Conservation (phyloP, 2,113 vertebrate species). For the Crotalus horridus region DNA sequence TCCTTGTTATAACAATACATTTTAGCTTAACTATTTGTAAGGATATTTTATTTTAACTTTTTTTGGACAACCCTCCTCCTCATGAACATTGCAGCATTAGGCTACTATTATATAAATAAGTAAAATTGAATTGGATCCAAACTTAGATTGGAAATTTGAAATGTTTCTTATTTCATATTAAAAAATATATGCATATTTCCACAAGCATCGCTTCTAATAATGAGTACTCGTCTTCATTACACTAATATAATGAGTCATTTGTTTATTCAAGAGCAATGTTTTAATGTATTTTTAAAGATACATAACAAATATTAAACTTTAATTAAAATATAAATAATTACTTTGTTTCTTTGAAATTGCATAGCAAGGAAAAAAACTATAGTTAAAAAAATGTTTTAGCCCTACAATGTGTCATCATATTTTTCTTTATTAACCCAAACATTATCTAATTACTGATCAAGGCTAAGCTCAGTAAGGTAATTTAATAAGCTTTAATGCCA, state of each 20-base stretch:
- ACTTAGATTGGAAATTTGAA: neutral
- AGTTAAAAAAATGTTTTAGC: neutral
- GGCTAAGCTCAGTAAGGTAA: neutral
- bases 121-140: neutral
- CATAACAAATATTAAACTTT: neutral
- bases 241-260: neutral
- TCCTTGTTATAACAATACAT: neutral
- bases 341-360: conserved; percentile 28
- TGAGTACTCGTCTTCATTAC: neutral
- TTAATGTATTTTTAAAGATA: neutral
- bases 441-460: conserved; percentile 6
- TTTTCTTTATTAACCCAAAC: neutral
- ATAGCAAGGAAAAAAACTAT: conserved; percentile 16
- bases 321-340: neutral
- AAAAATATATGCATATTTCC: neutral
- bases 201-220: neutral
- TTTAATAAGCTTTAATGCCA: neutral
- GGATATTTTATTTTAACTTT: neutral
- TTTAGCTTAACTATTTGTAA: neutral
- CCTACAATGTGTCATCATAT: neutral
- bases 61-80: neutral
- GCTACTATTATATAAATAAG: neutral
- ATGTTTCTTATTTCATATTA: neutral
- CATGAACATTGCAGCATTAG: neutral
- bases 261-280: neutral